Evolutionary conservation across 2,888 invertebrate species (phyloP).

Genomic region (Cistogaster globosa): DNA sequence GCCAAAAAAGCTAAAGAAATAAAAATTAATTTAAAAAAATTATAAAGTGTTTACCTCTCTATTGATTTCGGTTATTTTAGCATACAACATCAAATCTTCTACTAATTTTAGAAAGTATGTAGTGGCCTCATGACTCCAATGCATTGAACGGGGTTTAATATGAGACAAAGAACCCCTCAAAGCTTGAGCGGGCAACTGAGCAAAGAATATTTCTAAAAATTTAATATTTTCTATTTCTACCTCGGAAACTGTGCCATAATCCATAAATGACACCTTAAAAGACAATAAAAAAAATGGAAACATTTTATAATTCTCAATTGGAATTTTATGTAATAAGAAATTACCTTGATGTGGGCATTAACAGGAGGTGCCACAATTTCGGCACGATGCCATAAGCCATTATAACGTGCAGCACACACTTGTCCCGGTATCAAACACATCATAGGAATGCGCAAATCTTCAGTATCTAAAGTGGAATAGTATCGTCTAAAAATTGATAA

Average conservation of each 20-base stretch:
- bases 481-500: constrained; percentile 70
- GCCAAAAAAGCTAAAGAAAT: no score
- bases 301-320: background rate
- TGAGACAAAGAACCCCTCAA: constrained; percentile 76
- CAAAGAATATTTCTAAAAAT: constrained; percentile 76
- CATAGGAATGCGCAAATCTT: constrained; percentile 74
- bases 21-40: background rate
- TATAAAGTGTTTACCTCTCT: constrained; percentile 67
- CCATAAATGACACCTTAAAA: constrained; percentile 77
- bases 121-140: constrained; percentile 77
- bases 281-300: background rate
- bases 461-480: constrained; percentile 69
- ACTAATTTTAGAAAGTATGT: constrained; percentile 75
- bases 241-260: constrained; percentile 78
- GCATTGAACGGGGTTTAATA: constrained; percentile 75
- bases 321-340: background rate
- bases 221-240: constrained; percentile 75
- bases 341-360: constrained; percentile 75
- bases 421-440: constrained; percentile 76
- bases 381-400: constrained; percentile 78
- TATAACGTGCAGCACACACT: constrained; percentile 75
- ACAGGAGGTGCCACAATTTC: constrained; percentile 74
- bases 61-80: constrained; percentile 76
- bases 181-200: constrained; percentile 76
- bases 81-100: constrained; percentile 75